Percentiles rank a stretch among this genome's conserved stretches.
phyloP scores from a whole-genome alignment of 2,888 invertebrate species.

The Stictocephala bisonia region DNA sequence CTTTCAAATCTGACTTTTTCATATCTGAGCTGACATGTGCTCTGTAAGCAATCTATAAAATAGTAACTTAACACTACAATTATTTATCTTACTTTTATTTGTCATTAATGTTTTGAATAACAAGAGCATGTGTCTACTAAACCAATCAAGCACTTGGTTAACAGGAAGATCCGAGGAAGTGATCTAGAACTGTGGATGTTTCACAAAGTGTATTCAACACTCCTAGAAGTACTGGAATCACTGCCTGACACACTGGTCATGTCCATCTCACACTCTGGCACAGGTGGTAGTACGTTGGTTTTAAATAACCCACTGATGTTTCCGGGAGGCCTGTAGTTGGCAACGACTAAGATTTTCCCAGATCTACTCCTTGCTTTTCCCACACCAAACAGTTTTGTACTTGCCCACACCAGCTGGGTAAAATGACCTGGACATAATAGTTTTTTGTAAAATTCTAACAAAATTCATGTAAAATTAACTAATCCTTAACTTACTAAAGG shows the following conservation, averaged over 20 bases:
- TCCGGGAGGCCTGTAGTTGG: conserved; percentile 85
- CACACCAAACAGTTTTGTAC: conserved; percentile 80
- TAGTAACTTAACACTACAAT: too few relatives aligned
- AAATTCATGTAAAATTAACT: too few relatives aligned
- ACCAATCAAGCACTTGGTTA: conserved; percentile 13
- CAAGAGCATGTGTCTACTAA: too few relatives aligned
- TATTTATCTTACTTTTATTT: too few relatives aligned
- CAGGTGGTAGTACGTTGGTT: conserved; percentile 80
- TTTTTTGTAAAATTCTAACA: too few relatives aligned
- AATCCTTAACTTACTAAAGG: too few relatives aligned
- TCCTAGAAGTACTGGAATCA: conserved; percentile 53
- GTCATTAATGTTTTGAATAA: too few relatives aligned
- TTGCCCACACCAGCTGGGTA: conserved; percentile 87
- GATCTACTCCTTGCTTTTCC: conserved; percentile 83
- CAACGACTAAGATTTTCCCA: conserved; percentile 85
- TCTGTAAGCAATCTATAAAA: too few relatives aligned
- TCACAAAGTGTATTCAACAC: conserved; percentile 38
- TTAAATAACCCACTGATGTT: conserved; percentile 80
- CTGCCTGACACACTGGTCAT: conserved; percentile 53
- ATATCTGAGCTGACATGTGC: too few relatives aligned
- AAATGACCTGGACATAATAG: conserved; percentile 76
- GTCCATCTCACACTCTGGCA: conserved; percentile 70
- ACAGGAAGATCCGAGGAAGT: conserved; percentile 3
- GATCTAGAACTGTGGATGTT: too few relatives aligned
- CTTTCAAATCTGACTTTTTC: too few relatives aligned